Percentiles rank a stretch among this genome's conserved stretches.
phyloP scores from a whole-genome alignment of 2,113 vertebrate genomes.

The Pteruthius melanotis region DNA sequence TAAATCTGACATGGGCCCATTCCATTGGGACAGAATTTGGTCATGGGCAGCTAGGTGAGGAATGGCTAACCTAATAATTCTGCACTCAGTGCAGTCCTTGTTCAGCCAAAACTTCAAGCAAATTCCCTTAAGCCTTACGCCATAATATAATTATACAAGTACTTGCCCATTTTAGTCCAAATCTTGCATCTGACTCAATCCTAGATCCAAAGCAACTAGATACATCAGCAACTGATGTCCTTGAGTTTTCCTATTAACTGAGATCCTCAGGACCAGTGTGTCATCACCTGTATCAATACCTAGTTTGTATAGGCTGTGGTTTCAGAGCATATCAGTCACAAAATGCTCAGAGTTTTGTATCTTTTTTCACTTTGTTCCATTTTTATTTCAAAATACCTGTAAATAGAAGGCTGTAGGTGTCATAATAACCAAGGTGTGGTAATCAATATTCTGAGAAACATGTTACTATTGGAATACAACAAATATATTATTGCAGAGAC shows the following conservation, averaged over 20 bases:
- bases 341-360: background rate
- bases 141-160: background rate
- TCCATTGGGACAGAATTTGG: background rate
- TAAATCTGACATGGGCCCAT: background rate
- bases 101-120: background rate
- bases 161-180: background rate
- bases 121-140: background rate
- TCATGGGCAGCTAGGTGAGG: background rate
- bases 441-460: background rate
- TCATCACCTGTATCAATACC: background rate
- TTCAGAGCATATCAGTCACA: background rate
- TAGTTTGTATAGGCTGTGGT: background rate
- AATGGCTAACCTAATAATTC: background rate
- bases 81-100: background rate
- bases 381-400: background rate
- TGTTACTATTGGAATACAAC: background rate
- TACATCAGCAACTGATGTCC: background rate
- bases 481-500: background rate
- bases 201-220: background rate
- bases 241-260: background rate
- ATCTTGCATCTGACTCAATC: background rate
- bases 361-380: background rate
- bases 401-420: background rate
- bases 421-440: background rate
- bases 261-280: background rate